phyloP scores from a whole-genome alignment of 2,797 vertebrate genomes.

The Malacoctenus gilli region DNA sequence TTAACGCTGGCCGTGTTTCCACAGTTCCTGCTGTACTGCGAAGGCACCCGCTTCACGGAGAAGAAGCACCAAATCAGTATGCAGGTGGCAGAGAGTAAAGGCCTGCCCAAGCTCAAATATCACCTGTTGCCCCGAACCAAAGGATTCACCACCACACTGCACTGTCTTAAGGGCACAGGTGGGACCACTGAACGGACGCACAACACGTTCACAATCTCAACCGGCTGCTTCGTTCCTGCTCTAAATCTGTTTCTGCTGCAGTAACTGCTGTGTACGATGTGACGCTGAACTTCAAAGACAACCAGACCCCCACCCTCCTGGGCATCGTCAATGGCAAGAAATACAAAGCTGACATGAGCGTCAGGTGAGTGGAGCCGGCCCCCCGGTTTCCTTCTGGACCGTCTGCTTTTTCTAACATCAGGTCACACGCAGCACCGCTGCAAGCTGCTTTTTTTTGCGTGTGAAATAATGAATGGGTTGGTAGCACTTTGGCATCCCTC shows the following conservation, averaged over 20 bases:
- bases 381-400: no score
- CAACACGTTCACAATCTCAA: background rate
- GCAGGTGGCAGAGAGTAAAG: constrained; percentile 97
- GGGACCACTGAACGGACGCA: background rate
- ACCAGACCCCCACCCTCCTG: constrained; percentile 93
- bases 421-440: no score
- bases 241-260: constrained; percentile 53
- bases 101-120: constrained; percentile 93
- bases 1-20: constrained; percentile 25
- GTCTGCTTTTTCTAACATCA: no score
- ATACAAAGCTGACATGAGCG: constrained; percentile 94
- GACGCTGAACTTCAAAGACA: constrained; percentile 96
- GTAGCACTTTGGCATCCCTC: constrained; percentile 19
- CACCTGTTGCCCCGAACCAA: constrained; percentile 96
- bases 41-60: constrained; percentile 97
- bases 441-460: no score
- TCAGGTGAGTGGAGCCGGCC: constrained; percentile 85
- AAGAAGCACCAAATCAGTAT: constrained; percentile 97
- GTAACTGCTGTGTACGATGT: constrained; percentile 96
- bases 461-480: constrained; percentile 37
- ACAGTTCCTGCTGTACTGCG: constrained; percentile 97
- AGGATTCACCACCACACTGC: constrained; percentile 96
- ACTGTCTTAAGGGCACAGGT: constrained; percentile 98
- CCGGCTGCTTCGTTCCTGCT: no score
- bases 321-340: constrained; percentile 95